A percentile compares a stretch with the other conserved stretches of the same genome.
These are phyloP conservation scores for Ophioderma brevispina DNA, from an alignment of 35 echinoderm and acorn worm species.

Conservation along the genomic window DNA sequence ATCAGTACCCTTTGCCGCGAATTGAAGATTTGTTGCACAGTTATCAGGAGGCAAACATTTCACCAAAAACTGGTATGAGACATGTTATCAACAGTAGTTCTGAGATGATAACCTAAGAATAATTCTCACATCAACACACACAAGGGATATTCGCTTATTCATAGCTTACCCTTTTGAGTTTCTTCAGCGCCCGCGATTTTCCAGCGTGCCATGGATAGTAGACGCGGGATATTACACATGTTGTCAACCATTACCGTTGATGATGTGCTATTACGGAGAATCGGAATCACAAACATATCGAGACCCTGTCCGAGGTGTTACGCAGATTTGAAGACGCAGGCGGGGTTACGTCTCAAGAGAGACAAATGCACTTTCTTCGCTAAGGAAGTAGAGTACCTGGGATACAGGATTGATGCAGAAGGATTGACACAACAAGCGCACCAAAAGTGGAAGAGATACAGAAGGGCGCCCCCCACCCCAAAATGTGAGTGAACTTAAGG, in stretches of 20 bases:
- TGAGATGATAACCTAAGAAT: conserved; percentile 58
- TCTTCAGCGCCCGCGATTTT: conserved; percentile 23
- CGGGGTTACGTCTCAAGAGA: conserved; percentile 46
- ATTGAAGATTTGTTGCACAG: too few relatives aligned
- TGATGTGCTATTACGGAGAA: conserved; percentile 58
- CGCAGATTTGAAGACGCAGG: conserved; percentile 32
- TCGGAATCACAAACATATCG: conserved; percentile 36
- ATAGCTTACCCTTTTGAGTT: conserved; percentile 53
- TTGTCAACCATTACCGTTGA: conserved; percentile 58
- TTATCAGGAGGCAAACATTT: conserved; percentile 43
- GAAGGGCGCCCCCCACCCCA: conserved; percentile 30
- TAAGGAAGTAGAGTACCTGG: conserved; percentile 36
- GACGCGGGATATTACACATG: conserved; percentile 18
- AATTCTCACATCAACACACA: conserved; percentile 56
- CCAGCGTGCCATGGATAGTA: too few relatives aligned
- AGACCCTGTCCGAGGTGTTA: conserved; percentile 41
- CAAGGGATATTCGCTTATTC: conserved; percentile 43
- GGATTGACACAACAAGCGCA: conserved; percentile 23
- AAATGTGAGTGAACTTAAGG: conserved; percentile 44
- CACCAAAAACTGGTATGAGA: conserved; percentile 31
- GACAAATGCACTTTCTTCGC: conserved; percentile 19
- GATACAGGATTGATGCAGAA: conserved; percentile 10
- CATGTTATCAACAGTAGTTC: conserved; percentile 52
- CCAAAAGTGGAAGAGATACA: conserved; percentile 30
- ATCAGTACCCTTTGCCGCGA: too few relatives aligned